Base-by-base conservation (phyloP, 2,113 vertebrate genomes). In the Pleuronectes platessa region DNA sequence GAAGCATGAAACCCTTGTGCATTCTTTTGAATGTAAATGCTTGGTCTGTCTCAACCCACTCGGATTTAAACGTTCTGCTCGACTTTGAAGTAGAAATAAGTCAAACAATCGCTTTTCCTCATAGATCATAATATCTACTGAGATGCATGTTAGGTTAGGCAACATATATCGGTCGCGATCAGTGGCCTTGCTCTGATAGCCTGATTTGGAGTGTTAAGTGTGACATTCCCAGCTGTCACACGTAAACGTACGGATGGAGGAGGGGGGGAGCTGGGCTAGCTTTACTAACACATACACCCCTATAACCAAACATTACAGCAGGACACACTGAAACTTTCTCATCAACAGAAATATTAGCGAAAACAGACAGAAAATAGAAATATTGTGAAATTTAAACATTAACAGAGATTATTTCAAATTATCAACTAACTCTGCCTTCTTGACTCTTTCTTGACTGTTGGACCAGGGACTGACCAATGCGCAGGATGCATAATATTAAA, bases 171-270 rank as follows among this genome's bases (percentile, higher is more conserved):
- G 3, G 17, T 35, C 6, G 17, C 23, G 12, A 37, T 76, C 40
- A 24, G 53, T 40, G 26, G 68, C 66, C 63, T 45, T 20, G 2
- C 68, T 61, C 0, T 56, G 42, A 69, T 60, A 18, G 35, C 64
- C 85, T 78, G 69, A 82, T 88, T 79, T 80, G 1, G 1, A 76
- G 58, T 49, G 59, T 73, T 81, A 61, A 37, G 78, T 78, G 81
- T 61, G 71, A 87, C 86, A 93, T 91, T 86, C 88, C 72, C 91
- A 92, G 90, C 91, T 91, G 87, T 84, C 89, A 88, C 63, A 54
- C 10, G 58, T 37, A 77, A 81, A 83, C 55, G 40, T 84, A 79
- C 73, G 45, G 62, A 67, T 24, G 51, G 69, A 24, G 13, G 47
- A 21, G 9, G 11, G 49, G 66, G 72, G 74, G 61, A 18, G 68